Evolutionary conservation across 1,140 invertebrate species (phyloP).

Genomic region (Adoxophyes honmai): DNA sequence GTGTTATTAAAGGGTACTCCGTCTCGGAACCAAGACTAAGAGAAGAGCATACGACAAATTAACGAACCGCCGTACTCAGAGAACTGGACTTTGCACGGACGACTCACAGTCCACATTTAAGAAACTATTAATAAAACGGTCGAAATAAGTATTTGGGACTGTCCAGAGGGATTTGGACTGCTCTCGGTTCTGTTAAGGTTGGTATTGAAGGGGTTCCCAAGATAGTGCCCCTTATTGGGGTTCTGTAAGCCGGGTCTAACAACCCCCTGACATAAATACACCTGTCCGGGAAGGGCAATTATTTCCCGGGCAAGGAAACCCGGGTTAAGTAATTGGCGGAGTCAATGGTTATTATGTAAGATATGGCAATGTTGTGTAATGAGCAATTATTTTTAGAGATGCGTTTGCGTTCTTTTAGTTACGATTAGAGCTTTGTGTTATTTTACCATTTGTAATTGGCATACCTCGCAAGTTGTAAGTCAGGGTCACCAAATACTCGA

Average conservation of each 20-base stretch:
- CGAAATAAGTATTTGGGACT: background rate
- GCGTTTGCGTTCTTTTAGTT: too few relatives aligned
- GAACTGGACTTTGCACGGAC: background rate
- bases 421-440: too few relatives aligned
- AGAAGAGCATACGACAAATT: slow-evolving; percentile 8
- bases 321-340: slow-evolving; percentile 12
- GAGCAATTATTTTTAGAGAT: too few relatives aligned
- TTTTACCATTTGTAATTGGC: too few relatives aligned
- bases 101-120: background rate
- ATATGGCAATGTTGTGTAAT: too few relatives aligned
- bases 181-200: background rate
- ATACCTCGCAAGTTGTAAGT: too few relatives aligned
- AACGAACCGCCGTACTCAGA: background rate
- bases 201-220: background rate
- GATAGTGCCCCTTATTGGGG: background rate
- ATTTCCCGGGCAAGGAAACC: background rate
- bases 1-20: slow-evolving; percentile 1
- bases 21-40: background rate
- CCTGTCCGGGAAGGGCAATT: slow-evolving; percentile 1
- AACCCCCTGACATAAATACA: slow-evolving; percentile 3
- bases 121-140: background rate
- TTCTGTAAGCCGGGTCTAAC: slow-evolving; percentile 5
- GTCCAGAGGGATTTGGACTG: background rate
- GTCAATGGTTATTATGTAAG: slow-evolving; percentile 6
- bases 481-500: too few relatives aligned